Percentiles rank a stretch among this genome's conserved stretches.
Evolutionary conservation across 2,113 vertebrate species (phyloP).

Genomic region (Myanophis thanlyinensis): DNA sequence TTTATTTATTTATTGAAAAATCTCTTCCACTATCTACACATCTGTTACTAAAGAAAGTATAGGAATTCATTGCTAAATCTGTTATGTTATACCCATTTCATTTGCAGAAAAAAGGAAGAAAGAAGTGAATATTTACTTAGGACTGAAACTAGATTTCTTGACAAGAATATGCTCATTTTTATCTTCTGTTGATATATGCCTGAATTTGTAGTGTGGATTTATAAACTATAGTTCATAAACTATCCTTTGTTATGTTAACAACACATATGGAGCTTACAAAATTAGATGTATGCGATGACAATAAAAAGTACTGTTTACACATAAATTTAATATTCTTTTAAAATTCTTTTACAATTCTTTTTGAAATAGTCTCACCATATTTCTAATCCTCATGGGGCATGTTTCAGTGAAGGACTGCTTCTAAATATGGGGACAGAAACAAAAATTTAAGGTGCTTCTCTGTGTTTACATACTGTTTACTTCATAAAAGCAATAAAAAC

Average conservation of each 20-base stretch:
- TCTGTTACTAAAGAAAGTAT: background rate
- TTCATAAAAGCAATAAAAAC: background rate
- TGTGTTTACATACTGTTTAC: background rate
- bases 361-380: constrained; percentile 42
- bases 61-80: background rate
- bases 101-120: background rate
- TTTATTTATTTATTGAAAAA: background rate
- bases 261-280: background rate
- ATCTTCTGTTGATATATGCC: too few species aligned
- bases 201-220: background rate
- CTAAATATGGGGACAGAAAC: constrained; percentile 42
- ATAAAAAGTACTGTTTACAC: background rate
- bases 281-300: background rate
- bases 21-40: background rate
- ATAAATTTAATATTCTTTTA: background rate
- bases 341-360: background rate
- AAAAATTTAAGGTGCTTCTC: constrained; percentile 20
- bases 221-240: background rate
- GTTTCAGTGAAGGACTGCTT: constrained; percentile 60
- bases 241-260: background rate
- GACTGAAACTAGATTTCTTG: background rate
- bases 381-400: constrained; percentile 37
- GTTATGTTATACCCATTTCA: background rate
- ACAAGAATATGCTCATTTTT: background rate
- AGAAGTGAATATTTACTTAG: background rate